Base-by-base conservation (phyloP, 2,797 vertebrate species). In the Denticeps clupeoides region DNA sequence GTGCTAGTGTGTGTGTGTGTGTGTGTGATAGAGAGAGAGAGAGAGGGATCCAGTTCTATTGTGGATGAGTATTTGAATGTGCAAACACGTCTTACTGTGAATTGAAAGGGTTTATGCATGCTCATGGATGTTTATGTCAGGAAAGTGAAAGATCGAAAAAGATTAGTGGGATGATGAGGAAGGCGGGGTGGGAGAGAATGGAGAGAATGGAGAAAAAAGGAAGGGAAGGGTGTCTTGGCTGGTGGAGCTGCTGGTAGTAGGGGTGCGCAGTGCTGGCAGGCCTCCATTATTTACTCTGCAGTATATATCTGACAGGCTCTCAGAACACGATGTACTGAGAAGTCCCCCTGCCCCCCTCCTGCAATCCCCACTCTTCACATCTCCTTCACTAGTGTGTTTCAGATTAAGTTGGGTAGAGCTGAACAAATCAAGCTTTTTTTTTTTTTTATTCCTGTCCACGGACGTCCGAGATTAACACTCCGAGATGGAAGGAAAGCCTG, bases 251-350 rank as follows among this genome's bases (percentile, higher is more conserved):
- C n/a, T 43, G 46, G 11, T 53, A 50, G 6, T 13, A 44, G 46
- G 41, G 47, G 42, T 56, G 47, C 4, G 51, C 51, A 35, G 37
- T 48, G 31, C 42, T 73, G 71, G 70, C 67, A 45, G 45, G 15
- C 5, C 29, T 63, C 64, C 65, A 66, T 56, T 71, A 55, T 78
- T 77, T 74, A 67, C 57, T 40, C 53, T 21, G 50, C 54, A 46
- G 60, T 59, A 40, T 58, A 70, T 72, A 64, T 64, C 60, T 78
- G 67, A 74, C 67, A 75, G 54, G 66, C 63, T 69, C 51, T 47
- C 47, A 67, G 73, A 65, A 75, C 71, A 70, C 19, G 6, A 35
- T 67, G 70, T 78, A 48, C 73, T 58, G 46, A 50, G 38, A 49
- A 42, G 56, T 48, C 29, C 45, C 16, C 45, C 25, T 23, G 41